phyloP scores from a whole-genome alignment of 2,113 vertebrate species.

The Cettia cetti region DNA sequence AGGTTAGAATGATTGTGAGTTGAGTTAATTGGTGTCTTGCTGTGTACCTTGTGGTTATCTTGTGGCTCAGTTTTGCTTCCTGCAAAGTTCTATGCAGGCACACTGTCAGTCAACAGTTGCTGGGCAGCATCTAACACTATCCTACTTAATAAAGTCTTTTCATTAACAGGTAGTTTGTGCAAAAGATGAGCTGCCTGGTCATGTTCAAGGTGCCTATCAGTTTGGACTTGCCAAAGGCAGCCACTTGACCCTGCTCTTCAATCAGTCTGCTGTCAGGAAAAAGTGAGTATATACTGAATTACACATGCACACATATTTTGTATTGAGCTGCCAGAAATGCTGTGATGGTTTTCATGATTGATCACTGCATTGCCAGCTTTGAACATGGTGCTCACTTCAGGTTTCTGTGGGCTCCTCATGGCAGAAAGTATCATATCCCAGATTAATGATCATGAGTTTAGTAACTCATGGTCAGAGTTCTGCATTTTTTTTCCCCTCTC shows the following conservation, averaged over 20 bases:
- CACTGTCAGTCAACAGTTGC: not conserved
- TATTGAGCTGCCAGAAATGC: not conserved
- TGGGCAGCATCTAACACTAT: not conserved
- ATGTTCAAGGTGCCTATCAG: conserved; percentile 75
- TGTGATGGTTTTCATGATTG: not conserved
- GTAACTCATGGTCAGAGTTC: not conserved
- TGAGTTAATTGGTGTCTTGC: not conserved
- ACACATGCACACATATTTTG: not conserved
- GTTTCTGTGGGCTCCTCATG: not conserved
- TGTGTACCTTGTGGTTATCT: not conserved
- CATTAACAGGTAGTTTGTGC: conserved; percentile 73
- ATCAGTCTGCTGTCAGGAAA: conserved; percentile 78
- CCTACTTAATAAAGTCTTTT: not conserved
- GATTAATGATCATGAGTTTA: not conserved
- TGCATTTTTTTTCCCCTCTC: not conserved
- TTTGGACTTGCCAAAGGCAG: conserved; percentile 85
- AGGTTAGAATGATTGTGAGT: not conserved
- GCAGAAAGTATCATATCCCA: not conserved
- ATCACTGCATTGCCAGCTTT: not conserved
- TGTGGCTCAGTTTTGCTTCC: not conserved
- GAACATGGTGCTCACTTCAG: not conserved
- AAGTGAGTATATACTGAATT: conserved; percentile 71
- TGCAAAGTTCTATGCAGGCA: not conserved
- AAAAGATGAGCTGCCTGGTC: conserved; percentile 44
- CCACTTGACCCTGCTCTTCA: conserved; percentile 83